Evolutionary conservation across 2,113 vertebrate species (phyloP).

Genomic region (Eulemur macaco): DNA sequence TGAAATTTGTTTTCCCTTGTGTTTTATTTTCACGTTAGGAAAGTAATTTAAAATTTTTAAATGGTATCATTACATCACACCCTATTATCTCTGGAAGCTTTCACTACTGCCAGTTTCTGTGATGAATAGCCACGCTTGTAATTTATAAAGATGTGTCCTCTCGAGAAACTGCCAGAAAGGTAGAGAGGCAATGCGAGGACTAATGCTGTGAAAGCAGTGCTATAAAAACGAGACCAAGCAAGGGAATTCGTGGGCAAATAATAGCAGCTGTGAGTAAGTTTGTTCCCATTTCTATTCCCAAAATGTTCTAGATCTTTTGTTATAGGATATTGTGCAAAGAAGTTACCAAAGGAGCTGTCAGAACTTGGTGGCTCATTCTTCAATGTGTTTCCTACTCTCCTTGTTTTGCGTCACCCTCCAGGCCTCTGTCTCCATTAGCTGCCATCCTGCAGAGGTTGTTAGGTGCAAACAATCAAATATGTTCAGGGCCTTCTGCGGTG

Average conservation of each 20-base stretch:
- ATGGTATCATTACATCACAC: neutral
- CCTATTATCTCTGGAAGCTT: neutral
- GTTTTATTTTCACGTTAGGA: constrained; percentile 17
- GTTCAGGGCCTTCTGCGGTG: neutral
- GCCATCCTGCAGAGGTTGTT: neutral
- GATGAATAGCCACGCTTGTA: neutral
- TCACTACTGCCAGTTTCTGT: neutral
- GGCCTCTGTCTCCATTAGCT: neutral
- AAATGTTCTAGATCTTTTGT: neutral
- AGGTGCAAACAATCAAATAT: neutral
- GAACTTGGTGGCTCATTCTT: neutral
- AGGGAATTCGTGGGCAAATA: neutral
- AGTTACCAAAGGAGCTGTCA: neutral
- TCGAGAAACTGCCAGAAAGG: neutral
- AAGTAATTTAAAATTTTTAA: neutral
- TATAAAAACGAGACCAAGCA: neutral
- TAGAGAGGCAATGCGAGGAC: neutral
- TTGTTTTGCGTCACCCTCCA: neutral
- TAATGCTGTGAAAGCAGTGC: neutral
- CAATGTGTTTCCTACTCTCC: neutral
- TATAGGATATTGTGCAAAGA: neutral
- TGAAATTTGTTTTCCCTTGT: neutral
- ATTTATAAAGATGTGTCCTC: neutral
- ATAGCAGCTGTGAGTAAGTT: neutral
- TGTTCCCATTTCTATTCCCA: neutral